Evolutionary conservation across 92 coral and sea anemone species (phyloP), one percentile per base, ranked within the genome.

Genomic region (Actinostola sp.): DNA sequence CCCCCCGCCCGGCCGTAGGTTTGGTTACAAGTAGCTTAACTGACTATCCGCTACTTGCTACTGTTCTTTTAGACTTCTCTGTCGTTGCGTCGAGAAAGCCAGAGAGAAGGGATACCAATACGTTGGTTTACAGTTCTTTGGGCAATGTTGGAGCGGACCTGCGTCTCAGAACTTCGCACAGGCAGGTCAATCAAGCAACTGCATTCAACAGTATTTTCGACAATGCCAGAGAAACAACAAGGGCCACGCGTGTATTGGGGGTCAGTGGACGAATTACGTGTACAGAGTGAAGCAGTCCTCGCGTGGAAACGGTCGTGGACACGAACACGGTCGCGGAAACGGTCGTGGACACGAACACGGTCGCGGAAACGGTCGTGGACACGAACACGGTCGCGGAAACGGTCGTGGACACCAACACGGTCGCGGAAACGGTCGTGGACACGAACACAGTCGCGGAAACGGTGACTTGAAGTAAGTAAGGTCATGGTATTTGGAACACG

Each of bases 111-210:
- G 70, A 0, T 64, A 41, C 70, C 21, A 64, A 15, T 64, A 23
- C 55, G 48, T 64, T 19, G 70, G 52, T 4, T 13, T 64, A 31
- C 34, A 64, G 33, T 39, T 8, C 45, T 26, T 39, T 42, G 70
- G 70, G 16, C 52, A 64, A 42, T 64, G 70, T 64, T 42, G 51
- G 53, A 64, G 70, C 36, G 70, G 70, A 42, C 9, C 70, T 5
- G n/a, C 11, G 3, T 23, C 53, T 30, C 51, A 23, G 0, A 8
- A 28, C n/a, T 64, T 36, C 12, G 55, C n/a, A 0, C 24, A 42
- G 6, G 70, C 17, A n/a, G 70, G 70, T 23, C n/a, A 24, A 2
- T 64, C 70, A 49, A 14, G 7, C 15, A 39, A 21, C 28, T 64
- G 70, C 12, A 24, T 64, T 29, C 54, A 43, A 25, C 33, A 64